Evolutionary conservation across 1,140 invertebrate species (phyloP).

Genomic region (Nomia melanderi): DNA sequence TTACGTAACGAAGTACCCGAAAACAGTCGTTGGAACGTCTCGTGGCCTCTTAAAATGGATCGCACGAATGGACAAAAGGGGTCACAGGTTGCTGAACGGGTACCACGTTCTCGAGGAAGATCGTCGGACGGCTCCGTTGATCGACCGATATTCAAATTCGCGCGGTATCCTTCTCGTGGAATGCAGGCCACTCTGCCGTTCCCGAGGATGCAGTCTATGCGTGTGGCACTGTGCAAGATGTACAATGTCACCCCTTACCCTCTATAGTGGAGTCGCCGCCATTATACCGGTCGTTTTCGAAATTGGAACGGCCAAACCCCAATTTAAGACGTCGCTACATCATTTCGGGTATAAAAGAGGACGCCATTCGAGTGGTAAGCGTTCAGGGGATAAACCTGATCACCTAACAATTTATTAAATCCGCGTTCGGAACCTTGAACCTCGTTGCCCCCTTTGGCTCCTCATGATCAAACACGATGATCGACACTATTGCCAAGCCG

Average conservation of each 20-base stretch:
- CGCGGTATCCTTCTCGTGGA: slow-evolving; percentile 49
- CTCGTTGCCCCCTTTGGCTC: background rate
- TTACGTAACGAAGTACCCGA: slow-evolving; percentile 7
- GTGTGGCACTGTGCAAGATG: slow-evolving; percentile 12
- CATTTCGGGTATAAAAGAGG: slow-evolving; percentile 9
- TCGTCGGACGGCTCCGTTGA: slow-evolving; percentile 34
- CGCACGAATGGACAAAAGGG: slow-evolving; percentile 45
- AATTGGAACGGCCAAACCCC: slow-evolving; percentile 50
- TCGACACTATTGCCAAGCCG: background rate
- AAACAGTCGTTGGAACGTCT: slow-evolving; percentile 7
- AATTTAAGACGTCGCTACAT: slow-evolving; percentile 41
- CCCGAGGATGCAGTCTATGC: slow-evolving; percentile 16
- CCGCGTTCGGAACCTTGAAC: background rate
- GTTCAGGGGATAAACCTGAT: slow-evolving; percentile 25
- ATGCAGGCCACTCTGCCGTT: slow-evolving; percentile 45
- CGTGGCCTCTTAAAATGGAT: slow-evolving; percentile 35
- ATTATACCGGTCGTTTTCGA: slow-evolving; percentile 25
- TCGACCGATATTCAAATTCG: slow-evolving; percentile 63
- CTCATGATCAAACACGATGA: slow-evolving; percentile 10
- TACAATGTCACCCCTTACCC: background rate
- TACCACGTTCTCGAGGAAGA: slow-evolving; percentile 40
- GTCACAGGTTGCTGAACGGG: slow-evolving; percentile 54
- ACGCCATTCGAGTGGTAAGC: background rate
- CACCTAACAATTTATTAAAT: slow-evolving; percentile 22
- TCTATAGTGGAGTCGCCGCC: background rate